A percentile compares a stretch with the other conserved stretches of the same genome.
phyloP scores from a whole-genome alignment of 2,888 invertebrate genomes.

The Arge pagana region DNA sequence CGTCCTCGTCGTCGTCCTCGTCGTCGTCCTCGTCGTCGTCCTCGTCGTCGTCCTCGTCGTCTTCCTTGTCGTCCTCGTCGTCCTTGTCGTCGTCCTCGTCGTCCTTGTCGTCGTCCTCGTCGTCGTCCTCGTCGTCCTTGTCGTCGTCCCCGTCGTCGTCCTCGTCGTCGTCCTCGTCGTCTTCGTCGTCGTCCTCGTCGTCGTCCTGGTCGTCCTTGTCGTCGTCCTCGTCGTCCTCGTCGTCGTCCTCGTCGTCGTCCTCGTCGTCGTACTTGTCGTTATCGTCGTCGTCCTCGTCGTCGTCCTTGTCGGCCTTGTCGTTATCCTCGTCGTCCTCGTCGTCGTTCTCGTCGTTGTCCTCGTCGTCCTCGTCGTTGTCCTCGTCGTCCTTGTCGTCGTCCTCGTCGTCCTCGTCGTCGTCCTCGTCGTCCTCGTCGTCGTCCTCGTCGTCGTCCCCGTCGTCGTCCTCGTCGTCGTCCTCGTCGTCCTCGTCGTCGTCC shows the following conservation, averaged over 20 bases:
- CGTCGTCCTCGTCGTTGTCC: too few species aligned
- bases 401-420: slow-evolving; percentile 1
- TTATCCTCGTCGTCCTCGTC: background rate
- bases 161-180: too few species aligned
- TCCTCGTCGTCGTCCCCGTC: background rate
- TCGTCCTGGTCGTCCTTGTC: background rate
- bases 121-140: too few species aligned
- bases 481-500: background rate
- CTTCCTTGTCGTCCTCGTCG: too few species aligned
- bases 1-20: background rate
- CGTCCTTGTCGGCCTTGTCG: too few species aligned
- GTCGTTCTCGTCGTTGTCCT: background rate
- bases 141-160: too few species aligned
- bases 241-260: background rate
- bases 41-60: background rate
- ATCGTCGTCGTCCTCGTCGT: too few species aligned
- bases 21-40: background rate
- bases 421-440: slow-evolving; percentile 6
- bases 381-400: too few species aligned
- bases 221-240: background rate
- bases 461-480: background rate
- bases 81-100: too few species aligned
- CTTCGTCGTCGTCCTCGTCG: too few species aligned
- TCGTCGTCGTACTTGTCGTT: too few species aligned
- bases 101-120: too few species aligned